Evolutionary conservation across 2,888 invertebrate genomes (phyloP).

Genomic region (Eristalis arbustorum): DNA sequence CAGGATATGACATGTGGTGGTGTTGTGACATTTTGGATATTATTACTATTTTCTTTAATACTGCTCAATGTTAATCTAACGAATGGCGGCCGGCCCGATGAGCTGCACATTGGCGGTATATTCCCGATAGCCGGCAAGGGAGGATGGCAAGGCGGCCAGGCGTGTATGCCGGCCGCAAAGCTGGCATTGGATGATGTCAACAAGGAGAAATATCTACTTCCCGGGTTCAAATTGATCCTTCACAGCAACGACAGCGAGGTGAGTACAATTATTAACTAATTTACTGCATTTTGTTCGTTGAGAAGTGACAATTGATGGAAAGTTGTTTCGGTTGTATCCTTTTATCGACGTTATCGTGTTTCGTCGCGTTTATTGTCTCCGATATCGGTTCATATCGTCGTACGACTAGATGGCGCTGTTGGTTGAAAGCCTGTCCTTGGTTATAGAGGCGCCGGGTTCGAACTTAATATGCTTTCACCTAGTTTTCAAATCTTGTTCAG

Average conservation of each 20-base stretch:
- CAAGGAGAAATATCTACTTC: constrained; percentile 90
- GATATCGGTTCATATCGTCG: no score
- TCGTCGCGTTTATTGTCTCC: no score
- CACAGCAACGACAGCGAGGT: constrained; percentile 99
- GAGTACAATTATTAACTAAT: constrained; percentile 75
- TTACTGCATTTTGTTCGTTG: no score
- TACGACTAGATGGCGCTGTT: no score
- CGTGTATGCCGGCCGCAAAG: constrained; percentile 98
- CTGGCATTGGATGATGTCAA: constrained; percentile 98
- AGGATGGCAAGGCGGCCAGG: constrained; percentile 99
- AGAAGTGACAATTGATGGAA: not conserved
- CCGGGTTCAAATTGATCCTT: constrained; percentile 93
- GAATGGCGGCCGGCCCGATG: constrained; percentile 82
- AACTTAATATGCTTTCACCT: no score
- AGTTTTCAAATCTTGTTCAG: no score
- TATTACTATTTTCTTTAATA: constrained; percentile 79
- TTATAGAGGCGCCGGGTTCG: no score
- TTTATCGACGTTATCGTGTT: no score
- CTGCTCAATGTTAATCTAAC: constrained; percentile 77
- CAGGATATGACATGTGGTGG: constrained; percentile 81
- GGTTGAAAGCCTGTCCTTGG: no score
- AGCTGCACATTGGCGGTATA: constrained; percentile 97
- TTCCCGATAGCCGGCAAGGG: constrained; percentile 98
- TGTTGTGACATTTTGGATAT: constrained; percentile 80
- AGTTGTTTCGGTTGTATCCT: no score